Conservation (phyloP, 2,888 invertebrate genomes). For the Mechanitis messenoides region DNA sequence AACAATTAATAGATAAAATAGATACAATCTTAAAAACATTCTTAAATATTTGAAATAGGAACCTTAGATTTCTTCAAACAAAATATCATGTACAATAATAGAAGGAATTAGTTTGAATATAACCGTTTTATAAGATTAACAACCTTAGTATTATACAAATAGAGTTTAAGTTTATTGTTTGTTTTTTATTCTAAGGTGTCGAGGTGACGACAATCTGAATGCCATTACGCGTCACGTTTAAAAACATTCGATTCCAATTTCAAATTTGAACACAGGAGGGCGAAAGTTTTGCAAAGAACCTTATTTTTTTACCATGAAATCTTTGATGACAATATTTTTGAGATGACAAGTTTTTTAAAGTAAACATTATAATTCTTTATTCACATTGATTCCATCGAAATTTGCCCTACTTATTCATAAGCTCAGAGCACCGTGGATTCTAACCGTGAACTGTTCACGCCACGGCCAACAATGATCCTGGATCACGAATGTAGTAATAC, state of each 20-base stretch:
- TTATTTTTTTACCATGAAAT: conserved; percentile 5
- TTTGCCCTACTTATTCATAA: no score
- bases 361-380: no score
- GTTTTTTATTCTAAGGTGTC: conserved; percentile 50
- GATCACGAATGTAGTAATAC: no score
- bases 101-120: neutral
- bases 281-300: conserved; percentile 39
- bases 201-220: conserved; percentile 58
- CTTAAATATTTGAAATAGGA: neutral
- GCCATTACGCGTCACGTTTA: conserved; percentile 53
- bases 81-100: conserved; percentile 6
- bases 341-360: neutral
- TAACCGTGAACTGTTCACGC: no score
- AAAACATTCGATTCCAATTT: conserved; percentile 71
- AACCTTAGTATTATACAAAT: conserved; percentile 19
- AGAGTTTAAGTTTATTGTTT: conserved; percentile 11
- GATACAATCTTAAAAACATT: conserved; percentile 1
- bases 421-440: no score
- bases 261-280: conserved; percentile 46
- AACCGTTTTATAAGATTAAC: conserved; percentile 22
- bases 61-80: conserved; percentile 12
- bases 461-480: no score
- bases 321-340: neutral
- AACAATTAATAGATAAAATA: neutral
- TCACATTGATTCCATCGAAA: no score